These are phyloP conservation scores for Bufo gargarizans DNA, from an alignment of 2,113 vertebrate species.

Conservation along the genomic window DNA sequence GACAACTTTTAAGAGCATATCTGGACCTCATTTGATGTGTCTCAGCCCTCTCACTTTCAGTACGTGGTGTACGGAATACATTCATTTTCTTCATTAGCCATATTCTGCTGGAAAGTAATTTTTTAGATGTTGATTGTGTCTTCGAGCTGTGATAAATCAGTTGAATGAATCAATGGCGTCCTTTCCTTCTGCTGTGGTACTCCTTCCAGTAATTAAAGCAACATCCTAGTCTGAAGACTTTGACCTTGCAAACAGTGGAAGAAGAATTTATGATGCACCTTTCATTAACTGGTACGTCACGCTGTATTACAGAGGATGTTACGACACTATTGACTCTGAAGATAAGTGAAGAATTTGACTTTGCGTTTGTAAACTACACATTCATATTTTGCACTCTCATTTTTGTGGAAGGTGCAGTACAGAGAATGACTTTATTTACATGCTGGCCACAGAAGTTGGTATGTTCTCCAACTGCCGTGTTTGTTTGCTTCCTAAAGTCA, in stretches of 20 bases:
- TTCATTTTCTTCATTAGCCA: not conserved
- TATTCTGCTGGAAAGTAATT: not conserved
- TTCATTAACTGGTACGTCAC: conserved; percentile 29
- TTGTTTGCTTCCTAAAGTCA: not conserved
- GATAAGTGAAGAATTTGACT: not conserved
- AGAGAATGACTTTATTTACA: not conserved
- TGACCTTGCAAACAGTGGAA: conserved; percentile 38
- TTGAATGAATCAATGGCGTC: conserved; percentile 9
- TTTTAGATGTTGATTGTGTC: not conserved
- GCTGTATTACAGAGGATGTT: conserved; percentile 12
- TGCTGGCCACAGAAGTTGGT: not conserved
- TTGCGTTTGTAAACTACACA: not conserved
- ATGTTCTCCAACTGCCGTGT: not conserved
- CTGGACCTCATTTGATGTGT: not conserved
- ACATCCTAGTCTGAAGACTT: conserved; percentile 17
- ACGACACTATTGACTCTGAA: conserved; percentile 31
- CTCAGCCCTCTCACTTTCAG: not conserved
- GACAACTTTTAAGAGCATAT: not conserved
- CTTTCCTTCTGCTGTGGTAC: not conserved
- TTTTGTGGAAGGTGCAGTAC: not conserved
- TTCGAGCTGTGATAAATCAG: conserved; percentile 24
- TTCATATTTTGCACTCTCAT: not conserved
- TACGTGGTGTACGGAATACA: not conserved
- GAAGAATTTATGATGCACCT: conserved; percentile 45
- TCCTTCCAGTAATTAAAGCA: conserved; percentile 31